A percentile compares a stretch with the other conserved stretches of the same genome.
Evolutionary conservation across 2,113 vertebrate genomes (phyloP).

Genomic region (Clupea harengus): DNA sequence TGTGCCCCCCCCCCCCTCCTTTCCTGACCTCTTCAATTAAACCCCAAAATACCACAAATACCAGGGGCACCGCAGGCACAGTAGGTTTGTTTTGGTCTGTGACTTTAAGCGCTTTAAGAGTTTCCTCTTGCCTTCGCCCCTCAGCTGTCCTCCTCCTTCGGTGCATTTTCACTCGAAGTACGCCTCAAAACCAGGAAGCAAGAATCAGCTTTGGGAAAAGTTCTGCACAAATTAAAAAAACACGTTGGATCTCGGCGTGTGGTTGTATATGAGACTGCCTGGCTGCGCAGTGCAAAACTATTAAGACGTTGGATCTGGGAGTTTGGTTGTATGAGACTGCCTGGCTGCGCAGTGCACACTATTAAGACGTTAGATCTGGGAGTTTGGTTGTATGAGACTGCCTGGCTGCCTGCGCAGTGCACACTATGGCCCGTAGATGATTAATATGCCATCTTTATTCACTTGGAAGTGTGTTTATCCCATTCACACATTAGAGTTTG

Average conservation of each 20-base stretch:
- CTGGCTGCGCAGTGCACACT: background rate
- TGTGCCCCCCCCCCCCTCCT: background rate
- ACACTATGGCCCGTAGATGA: background rate
- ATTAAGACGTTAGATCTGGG: too few relatives aligned
- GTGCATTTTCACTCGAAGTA: background rate
- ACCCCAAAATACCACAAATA: slow-evolving; percentile 14
- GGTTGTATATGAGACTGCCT: background rate
- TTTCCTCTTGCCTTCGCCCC: background rate
- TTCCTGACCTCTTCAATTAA: background rate
- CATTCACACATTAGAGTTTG: slow-evolving; percentile 42
- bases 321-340: too few relatives aligned
- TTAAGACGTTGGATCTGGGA: too few relatives aligned
- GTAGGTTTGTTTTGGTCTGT: background rate
- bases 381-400: too few relatives aligned
- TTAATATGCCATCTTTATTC: slow-evolving; percentile 34
- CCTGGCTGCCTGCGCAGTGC: too few relatives aligned
- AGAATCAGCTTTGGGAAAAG: background rate
- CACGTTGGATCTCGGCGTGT: background rate
- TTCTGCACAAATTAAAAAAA: background rate
- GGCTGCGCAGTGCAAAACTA: background rate
- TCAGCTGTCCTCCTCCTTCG: background rate
- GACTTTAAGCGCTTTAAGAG: background rate
- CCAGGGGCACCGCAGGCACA: background rate
- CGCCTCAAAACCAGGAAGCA: background rate
- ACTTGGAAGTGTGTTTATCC: slow-evolving; percentile 53